A percentile compares a stretch with the other conserved stretches of the same genome.
phyloP scores from a whole-genome alignment of 2,113 vertebrate genomes.

The Myrmecobius fasciatus region DNA sequence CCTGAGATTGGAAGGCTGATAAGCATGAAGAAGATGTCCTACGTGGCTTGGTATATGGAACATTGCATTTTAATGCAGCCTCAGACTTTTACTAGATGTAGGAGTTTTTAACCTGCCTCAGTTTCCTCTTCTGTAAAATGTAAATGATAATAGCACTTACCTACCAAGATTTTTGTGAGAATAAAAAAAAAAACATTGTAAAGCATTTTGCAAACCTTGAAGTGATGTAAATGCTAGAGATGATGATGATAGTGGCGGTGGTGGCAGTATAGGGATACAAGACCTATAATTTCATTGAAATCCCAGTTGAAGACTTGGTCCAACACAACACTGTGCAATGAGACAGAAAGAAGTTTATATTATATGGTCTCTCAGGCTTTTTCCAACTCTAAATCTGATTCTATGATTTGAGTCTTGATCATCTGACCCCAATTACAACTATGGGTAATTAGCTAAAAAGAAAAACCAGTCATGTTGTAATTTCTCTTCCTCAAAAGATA shows the following conservation, averaged over 20 bases:
- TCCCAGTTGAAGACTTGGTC: background rate
- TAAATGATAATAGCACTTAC: background rate
- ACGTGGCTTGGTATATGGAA: background rate
- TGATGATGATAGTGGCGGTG: background rate
- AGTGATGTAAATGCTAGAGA: background rate
- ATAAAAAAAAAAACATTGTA: background rate
- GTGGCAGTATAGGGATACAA: background rate
- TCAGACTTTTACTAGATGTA: background rate
- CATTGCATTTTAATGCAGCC: background rate
- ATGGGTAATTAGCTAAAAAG: background rate
- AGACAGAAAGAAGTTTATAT: background rate
- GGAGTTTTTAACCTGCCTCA: background rate
- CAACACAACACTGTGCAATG: background rate
- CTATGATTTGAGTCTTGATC: background rate
- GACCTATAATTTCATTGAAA: background rate
- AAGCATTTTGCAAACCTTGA: background rate
- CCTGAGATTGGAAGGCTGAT: background rate
- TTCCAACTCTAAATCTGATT: background rate
- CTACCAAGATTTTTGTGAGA: background rate
- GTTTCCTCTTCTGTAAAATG: background rate
- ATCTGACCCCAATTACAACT: background rate
- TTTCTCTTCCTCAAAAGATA: background rate
- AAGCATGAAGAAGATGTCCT: background rate
- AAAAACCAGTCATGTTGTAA: background rate
- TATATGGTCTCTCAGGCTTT: background rate